These are phyloP conservation scores for Himalopsyche tibetana DNA, from an alignment of 2,888 invertebrate genomes.

Conservation along the genomic window DNA sequence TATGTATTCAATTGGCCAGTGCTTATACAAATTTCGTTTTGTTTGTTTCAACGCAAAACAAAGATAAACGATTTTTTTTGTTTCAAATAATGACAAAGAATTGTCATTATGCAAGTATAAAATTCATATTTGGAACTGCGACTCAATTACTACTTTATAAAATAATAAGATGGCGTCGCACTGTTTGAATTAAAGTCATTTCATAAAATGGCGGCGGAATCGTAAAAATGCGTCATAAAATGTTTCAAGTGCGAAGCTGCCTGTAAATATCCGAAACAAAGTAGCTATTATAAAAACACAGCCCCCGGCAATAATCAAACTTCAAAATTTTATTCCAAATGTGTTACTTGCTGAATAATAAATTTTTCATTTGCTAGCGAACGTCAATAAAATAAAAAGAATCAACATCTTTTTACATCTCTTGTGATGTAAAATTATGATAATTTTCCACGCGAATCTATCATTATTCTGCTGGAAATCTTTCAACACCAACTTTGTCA, in stretches of 20 bases:
- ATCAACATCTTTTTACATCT: not conserved
- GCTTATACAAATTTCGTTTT: no score
- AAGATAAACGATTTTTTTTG: no score
- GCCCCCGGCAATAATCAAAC: conserved; percentile 14
- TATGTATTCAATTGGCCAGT: no score
- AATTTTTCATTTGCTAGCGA: conserved; percentile 10
- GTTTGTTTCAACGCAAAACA: no score
- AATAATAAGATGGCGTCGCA: conserved; percentile 13
- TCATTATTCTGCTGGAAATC: no score
- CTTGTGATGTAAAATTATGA: not conserved
- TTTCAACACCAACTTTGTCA: no score
- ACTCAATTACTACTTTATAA: not conserved
- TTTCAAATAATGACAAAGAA: no score
- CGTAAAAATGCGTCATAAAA: conserved; percentile 31
- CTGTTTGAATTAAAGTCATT: conserved; percentile 1
- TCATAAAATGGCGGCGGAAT: conserved; percentile 37
- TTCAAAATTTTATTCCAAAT: conserved; percentile 35
- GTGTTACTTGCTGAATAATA: conserved; percentile 29
- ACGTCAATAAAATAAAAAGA: not conserved
- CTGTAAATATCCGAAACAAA: conserved; percentile 13
- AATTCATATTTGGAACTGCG: conserved; percentile 11
- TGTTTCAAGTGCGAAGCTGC: conserved; percentile 35
- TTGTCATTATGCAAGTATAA: not conserved
- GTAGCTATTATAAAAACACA: conserved; percentile 20
- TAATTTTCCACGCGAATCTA: no score